Evolutionary conservation across 1,140 invertebrate genomes (phyloP).

Genomic region (Drosophila pseudoananassae): DNA sequence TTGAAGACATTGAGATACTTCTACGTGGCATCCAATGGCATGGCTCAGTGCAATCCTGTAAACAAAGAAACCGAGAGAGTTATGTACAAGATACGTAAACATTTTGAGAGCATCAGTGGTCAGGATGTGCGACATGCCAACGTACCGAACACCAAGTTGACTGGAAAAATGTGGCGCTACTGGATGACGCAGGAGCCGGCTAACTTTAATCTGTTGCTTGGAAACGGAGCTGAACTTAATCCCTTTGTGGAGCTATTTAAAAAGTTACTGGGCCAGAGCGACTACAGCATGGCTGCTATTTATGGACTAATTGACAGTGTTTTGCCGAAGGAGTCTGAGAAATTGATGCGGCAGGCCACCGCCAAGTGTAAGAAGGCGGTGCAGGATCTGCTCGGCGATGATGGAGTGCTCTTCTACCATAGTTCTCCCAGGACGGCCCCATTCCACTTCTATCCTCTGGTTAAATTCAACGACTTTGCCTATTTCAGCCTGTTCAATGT

Average conservation of each 20-base stretch:
- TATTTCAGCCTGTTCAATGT: constrained; percentile 96
- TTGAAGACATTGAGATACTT: constrained; percentile 89
- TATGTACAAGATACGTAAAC: constrained; percentile 85
- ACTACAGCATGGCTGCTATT: constrained; percentile 88
- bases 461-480: constrained; percentile 93
- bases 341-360: constrained; percentile 87
- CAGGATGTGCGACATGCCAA: constrained; percentile 81
- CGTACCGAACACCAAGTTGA: constrained; percentile 87
- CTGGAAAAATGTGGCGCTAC: constrained; percentile 89
- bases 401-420: constrained; percentile 94
- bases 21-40: constrained; percentile 90
- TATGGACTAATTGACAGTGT: constrained; percentile 87
- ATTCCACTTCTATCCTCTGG: constrained; percentile 92
- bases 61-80: constrained; percentile 87
- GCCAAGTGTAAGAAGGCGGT: constrained; percentile 86
- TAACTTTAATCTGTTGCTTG: constrained; percentile 87
- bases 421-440: constrained; percentile 92
- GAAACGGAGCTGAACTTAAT: constrained; percentile 86
- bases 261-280: constrained; percentile 86
- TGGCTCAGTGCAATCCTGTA: constrained; percentile 89
- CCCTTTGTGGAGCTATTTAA: constrained; percentile 86
- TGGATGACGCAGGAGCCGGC: constrained; percentile 89
- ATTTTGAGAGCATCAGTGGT: constrained; percentile 60
- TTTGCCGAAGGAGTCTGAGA: constrained; percentile 86
- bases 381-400: constrained; percentile 89